Evolutionary conservation across 2,797 vertebrate genomes (phyloP), one percentile per base, ranked within the genome.

Genomic region (Pangasius krempfi): DNA sequence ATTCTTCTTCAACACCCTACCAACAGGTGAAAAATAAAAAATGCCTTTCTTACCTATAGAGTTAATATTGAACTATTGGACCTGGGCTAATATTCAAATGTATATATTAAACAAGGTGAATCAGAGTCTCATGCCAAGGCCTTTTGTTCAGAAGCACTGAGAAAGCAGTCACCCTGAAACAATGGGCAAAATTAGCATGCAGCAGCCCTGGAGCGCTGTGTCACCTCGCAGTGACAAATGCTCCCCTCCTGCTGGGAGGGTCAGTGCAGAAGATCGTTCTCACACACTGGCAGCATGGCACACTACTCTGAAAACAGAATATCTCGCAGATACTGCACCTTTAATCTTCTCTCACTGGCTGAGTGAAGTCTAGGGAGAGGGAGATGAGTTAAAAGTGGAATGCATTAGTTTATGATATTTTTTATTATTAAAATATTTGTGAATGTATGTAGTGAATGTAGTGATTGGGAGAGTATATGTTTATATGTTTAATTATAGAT

Each of bases 111-210:
- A 95, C 95, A 94, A 94, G 94, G 94, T 90, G 93, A 93, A 89
- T 89, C 92, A 94, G 93, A 93, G 90, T 92, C 94, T 95, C 95
- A 94, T 94, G 92, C 90, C 94, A 94, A 94, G 92, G 92, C 82
- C 92, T 95, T 98, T 98, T 98, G 96, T 97, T 96, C 84, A 5
- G 92, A 95, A 95, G 94, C 94, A 95, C 95, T 97, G 94, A 95
- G 95, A 96, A 96, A 91, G 92, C 96, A 95, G 93, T 97, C 97
- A 97, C 96, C 96, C 97, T 73, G 96, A 97, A 97, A 98, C 97
- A 97, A 96, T 94, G 94, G 95, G 94, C 93, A 92, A 95, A 96
- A 97, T 97, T 96, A 97, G 94, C 94, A 97, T 96, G 94, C 95
- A 94, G 93, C 94, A 94, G 94, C 92, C 94, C 93, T 92, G 94